phyloP scores from a whole-genome alignment of 2,888 invertebrate species.

The Tinea trinotella region DNA sequence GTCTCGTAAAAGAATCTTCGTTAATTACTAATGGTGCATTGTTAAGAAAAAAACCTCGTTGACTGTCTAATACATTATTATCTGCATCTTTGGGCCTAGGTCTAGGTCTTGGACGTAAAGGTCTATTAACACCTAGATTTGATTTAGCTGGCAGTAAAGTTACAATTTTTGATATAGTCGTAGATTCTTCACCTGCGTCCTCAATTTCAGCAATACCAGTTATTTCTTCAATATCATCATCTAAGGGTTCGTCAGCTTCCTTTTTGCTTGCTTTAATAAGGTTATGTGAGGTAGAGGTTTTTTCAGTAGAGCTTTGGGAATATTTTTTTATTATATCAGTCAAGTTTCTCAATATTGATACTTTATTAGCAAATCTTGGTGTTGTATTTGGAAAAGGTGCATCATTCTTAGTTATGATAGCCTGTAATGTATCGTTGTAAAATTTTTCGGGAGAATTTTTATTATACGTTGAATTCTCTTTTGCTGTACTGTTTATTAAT shows the following conservation, averaged over 20 bases:
- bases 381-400: constrained; percentile 56
- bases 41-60: constrained; percentile 43
- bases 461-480: constrained; percentile 46
- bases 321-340: constrained; percentile 77
- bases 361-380: constrained; percentile 53
- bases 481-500: constrained; percentile 68
- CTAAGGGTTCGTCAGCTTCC: constrained; percentile 27
- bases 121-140: constrained; percentile 81
- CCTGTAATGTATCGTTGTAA: constrained; percentile 75
- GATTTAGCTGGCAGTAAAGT: constrained; percentile 85
- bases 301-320: constrained; percentile 64
- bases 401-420: constrained; percentile 74
- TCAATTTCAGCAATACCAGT: constrained; percentile 58
- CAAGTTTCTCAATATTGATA: constrained; percentile 71
- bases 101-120: constrained; percentile 76
- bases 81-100: constrained; percentile 39
- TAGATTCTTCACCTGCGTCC: constrained; percentile 26
- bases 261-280: constrained; percentile 6
- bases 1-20: constrained; percentile 39
- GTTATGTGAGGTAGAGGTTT: constrained; percentile 30
- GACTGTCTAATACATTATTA: constrained; percentile 35
- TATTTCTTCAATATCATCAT: constrained; percentile 41
- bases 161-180: constrained; percentile 52
- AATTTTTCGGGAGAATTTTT: constrained; percentile 66
- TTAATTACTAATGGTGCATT: constrained; percentile 38